phyloP scores from a whole-genome alignment of 2,113 vertebrate genomes.

The Phoxinus phoxinus region DNA sequence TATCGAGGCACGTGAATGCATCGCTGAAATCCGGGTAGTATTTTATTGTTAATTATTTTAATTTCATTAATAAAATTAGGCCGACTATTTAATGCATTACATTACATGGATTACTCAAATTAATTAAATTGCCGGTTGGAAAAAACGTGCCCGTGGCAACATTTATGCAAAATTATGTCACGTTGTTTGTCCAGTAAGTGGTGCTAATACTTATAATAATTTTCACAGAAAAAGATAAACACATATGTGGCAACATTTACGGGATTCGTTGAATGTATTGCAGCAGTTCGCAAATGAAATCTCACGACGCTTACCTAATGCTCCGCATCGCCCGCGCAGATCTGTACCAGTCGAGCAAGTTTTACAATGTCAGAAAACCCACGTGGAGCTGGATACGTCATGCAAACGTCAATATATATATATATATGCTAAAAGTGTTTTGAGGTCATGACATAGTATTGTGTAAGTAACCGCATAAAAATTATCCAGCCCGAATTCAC shows the following conservation, averaged over 20 bases:
- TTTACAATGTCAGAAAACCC: background rate
- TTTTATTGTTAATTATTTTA: background rate
- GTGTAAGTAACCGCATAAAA: background rate
- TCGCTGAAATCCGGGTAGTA: background rate
- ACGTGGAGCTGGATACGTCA: background rate
- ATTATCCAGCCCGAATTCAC: too few relatives aligned
- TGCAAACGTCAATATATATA: background rate
- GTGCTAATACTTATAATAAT: background rate
- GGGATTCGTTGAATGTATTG: background rate
- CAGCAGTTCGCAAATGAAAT: background rate
- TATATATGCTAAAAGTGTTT: background rate
- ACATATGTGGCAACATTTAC: background rate
- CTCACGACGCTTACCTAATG: too few relatives aligned
- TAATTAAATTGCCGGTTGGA: background rate
- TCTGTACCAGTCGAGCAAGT: background rate
- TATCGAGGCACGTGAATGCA: background rate
- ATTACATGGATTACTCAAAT: background rate
- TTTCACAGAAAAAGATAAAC: background rate
- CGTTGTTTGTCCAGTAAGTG: background rate
- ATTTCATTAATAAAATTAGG: background rate
- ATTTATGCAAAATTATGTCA: background rate
- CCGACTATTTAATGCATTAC: background rate
- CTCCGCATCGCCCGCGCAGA: too few relatives aligned
- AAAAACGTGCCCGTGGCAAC: background rate
- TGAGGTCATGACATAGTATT: background rate